These are phyloP conservation scores for Gastracanthus pulcherrimus DNA, from an alignment of 2,888 invertebrate species.

Conservation along the genomic window DNA sequence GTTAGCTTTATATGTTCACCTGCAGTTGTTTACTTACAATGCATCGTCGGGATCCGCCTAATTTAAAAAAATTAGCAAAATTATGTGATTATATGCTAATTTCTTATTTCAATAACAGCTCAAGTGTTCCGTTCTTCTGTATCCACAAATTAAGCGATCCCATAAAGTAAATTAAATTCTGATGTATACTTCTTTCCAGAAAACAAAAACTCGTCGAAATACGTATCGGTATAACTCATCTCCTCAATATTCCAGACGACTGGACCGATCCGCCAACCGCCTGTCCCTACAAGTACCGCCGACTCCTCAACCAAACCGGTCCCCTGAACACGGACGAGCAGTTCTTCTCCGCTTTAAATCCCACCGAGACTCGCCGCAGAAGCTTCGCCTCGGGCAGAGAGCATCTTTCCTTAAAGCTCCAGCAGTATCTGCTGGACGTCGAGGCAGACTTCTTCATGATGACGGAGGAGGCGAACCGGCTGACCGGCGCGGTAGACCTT, in stretches of 20 bases:
- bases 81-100: too few species aligned
- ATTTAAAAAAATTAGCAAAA: too few species aligned
- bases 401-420: conserved; percentile 71
- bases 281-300: conserved; percentile 53
- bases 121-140: too few species aligned
- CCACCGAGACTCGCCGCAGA: not conserved
- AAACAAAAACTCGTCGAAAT: not conserved
- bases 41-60: too few species aligned
- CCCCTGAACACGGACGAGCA: conserved; percentile 63
- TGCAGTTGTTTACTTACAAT: too few species aligned
- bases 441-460: conserved; percentile 67
- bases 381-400: conserved; percentile 67
- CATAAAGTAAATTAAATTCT: not conserved
- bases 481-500: conserved; percentile 49
- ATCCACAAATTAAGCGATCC: too few species aligned
- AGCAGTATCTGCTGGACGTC: conserved; percentile 67
- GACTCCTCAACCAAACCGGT: conserved; percentile 61
- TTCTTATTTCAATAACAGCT: too few species aligned
- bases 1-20: too few species aligned
- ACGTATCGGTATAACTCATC: too few species aligned
- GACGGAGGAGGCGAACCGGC: conserved; percentile 65
- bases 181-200: not conserved
- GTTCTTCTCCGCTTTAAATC: conserved; percentile 62
- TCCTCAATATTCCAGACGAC: too few species aligned
- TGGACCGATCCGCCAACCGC: conserved; percentile 42